A percentile compares a stretch with the other conserved stretches of the same genome.
Conservation (phyloP, 2,888 invertebrate species). For the Pterostichus niger region DNA sequence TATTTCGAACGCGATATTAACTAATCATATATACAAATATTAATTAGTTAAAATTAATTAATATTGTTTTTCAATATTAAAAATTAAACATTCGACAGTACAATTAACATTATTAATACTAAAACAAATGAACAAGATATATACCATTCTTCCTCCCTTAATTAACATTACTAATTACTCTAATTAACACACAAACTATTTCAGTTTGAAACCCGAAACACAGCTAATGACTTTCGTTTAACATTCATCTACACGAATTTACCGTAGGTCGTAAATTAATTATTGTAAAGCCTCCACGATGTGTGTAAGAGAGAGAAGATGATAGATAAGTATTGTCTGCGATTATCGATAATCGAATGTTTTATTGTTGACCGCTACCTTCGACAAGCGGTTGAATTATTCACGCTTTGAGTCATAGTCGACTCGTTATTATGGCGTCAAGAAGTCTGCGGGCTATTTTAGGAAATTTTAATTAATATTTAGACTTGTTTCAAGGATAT, state of each 20-base stretch:
- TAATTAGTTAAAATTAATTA: too few relatives aligned
- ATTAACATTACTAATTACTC: slow-evolving; percentile 26
- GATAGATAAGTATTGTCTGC: neutral
- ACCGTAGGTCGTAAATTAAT: neutral
- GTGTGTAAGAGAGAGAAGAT: neutral
- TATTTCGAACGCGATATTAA: too few relatives aligned
- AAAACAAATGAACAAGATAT: too few relatives aligned
- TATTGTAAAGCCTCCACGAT: neutral
- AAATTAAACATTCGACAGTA: neutral
- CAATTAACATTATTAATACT: too few relatives aligned
- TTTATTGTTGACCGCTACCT: neutral
- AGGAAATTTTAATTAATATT: neutral
- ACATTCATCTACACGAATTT: too few relatives aligned
- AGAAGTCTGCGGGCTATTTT: neutral
- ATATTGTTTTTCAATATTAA: too few relatives aligned
- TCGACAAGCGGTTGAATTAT: neutral
- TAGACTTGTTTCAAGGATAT: neutral
- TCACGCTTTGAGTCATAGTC: neutral
- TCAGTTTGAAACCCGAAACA: too few relatives aligned
- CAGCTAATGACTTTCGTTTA: neutral
- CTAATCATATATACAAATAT: too few relatives aligned
- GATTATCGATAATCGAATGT: slow-evolving; percentile 3
- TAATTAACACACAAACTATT: slow-evolving; percentile 30
- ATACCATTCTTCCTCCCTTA: neutral
- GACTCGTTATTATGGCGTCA: neutral